Conservation (phyloP, 1,140 invertebrate species). For the Cyrtorhinus lividipennis region DNA sequence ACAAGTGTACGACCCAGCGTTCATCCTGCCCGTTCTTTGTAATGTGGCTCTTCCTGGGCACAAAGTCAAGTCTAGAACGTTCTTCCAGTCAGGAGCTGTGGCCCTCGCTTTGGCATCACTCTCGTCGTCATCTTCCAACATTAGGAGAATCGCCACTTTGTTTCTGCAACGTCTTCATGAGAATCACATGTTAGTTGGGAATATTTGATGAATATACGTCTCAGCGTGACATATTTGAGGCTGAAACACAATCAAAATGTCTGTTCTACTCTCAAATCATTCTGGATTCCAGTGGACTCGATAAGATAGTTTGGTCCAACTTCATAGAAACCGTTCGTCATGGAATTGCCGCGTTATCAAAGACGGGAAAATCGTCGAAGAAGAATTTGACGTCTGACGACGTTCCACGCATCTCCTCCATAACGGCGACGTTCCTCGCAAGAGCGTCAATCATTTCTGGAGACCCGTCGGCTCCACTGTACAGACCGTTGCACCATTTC, state of each 20-base stretch:
- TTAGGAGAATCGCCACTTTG: background rate
- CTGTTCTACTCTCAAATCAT: no score
- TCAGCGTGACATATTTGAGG: conserved; percentile 48
- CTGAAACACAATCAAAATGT: no score
- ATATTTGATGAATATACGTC: conserved; percentile 39
- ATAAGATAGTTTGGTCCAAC: conserved; percentile 35
- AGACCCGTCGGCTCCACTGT: conserved; percentile 50
- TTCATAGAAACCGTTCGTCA: conserved; percentile 36
- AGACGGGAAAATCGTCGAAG: background rate
- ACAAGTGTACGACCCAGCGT: conserved; percentile 52
- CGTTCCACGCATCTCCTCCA: conserved; percentile 42
- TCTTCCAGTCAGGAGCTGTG: background rate
- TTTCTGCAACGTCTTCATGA: conserved; percentile 1
- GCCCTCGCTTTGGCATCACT: background rate
- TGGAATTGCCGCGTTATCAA: conserved; percentile 30
- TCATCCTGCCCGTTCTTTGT: conserved; percentile 51
- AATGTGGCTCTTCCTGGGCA: conserved; percentile 25
- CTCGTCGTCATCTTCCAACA: background rate
- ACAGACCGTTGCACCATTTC: conserved; percentile 49
- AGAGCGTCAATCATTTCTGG: conserved; percentile 45
- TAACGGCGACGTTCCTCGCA: conserved; percentile 54
- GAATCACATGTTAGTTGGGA: conserved; percentile 32
- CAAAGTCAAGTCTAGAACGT: background rate
- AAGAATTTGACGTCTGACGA: conserved; percentile 31
- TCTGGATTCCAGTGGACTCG: conserved; percentile 22